Evolutionary conservation across 2,797 vertebrate genomes (phyloP).

Genomic region (Sciurus carolinensis): DNA sequence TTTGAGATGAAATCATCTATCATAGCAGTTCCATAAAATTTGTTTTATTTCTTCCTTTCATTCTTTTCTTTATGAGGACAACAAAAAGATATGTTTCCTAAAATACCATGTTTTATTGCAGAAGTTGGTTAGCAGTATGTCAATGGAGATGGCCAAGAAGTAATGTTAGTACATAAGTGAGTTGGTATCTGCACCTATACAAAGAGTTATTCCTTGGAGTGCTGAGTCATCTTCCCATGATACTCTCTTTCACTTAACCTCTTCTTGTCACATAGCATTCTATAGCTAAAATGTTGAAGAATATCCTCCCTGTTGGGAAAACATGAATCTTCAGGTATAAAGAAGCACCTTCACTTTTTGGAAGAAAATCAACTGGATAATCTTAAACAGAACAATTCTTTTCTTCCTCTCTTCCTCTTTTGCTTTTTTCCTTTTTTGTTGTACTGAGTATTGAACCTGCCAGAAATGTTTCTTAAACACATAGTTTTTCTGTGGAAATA

Average conservation of each 20-base stretch:
- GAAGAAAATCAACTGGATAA: constrained; percentile 40
- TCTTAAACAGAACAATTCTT: neutral
- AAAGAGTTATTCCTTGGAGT: constrained; percentile 2
- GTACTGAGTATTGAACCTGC: too few species aligned
- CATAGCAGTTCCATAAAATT: neutral
- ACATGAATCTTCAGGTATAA: neutral
- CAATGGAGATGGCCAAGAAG: neutral
- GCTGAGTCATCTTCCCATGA: neutral
- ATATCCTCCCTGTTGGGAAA: constrained; percentile 3
- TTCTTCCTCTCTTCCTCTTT: too few species aligned
- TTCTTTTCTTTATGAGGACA: constrained; percentile 7
- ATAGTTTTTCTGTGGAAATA: constrained; percentile 29
- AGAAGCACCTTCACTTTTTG: neutral
- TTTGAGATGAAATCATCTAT: constrained; percentile 14
- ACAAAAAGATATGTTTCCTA: constrained; percentile 45
- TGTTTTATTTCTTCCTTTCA: constrained; percentile 40
- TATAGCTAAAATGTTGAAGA: constrained; percentile 21
- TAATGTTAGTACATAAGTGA: neutral
- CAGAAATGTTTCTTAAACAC: neutral
- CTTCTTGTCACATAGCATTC: constrained; percentile 12
- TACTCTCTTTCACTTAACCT: neutral
- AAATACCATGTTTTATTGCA: constrained; percentile 8
- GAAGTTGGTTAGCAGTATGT: neutral
- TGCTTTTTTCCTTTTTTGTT: too few species aligned
- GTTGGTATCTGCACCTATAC: neutral